These are phyloP conservation scores for Zosterops lateralis DNA, from an alignment of 2,113 vertebrate genomes.

Conservation along the genomic window DNA sequence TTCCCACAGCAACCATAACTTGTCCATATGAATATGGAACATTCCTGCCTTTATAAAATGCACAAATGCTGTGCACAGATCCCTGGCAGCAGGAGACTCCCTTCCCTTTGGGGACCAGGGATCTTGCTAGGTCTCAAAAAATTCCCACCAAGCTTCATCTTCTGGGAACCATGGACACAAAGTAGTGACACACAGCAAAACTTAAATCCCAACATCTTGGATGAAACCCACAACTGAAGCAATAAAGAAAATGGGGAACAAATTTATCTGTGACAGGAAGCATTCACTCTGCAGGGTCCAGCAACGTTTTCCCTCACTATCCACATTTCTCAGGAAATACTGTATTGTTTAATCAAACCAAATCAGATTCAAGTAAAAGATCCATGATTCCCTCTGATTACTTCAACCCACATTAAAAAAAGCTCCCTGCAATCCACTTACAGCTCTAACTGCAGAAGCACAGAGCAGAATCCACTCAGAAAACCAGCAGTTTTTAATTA, in stretches of 20 bases:
- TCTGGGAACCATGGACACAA: neutral
- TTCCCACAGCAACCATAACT: conserved; percentile 68
- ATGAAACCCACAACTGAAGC: neutral
- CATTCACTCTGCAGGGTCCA: neutral
- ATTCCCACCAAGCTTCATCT: neutral
- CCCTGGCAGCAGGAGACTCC: neutral
- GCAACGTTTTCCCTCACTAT: neutral
- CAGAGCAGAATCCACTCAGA: neutral
- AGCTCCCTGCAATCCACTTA: neutral
- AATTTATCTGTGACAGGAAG: neutral
- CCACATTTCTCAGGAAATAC: neutral
- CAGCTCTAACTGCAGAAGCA: neutral
- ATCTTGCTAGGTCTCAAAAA: neutral
- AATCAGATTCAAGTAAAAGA: neutral
- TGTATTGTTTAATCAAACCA: neutral
- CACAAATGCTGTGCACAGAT: neutral
- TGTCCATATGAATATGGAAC: conserved; percentile 33
- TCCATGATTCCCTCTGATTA: neutral
- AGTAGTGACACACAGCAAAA: neutral
- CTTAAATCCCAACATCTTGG: neutral
- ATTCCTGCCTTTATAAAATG: neutral
- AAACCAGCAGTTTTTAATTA: neutral
- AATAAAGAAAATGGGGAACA: neutral
- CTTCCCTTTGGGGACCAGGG: neutral
- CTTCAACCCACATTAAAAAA: neutral